Evolutionary conservation across 2,797 vertebrate genomes (phyloP).

Genomic region (Micrastur ruficollis): DNA sequence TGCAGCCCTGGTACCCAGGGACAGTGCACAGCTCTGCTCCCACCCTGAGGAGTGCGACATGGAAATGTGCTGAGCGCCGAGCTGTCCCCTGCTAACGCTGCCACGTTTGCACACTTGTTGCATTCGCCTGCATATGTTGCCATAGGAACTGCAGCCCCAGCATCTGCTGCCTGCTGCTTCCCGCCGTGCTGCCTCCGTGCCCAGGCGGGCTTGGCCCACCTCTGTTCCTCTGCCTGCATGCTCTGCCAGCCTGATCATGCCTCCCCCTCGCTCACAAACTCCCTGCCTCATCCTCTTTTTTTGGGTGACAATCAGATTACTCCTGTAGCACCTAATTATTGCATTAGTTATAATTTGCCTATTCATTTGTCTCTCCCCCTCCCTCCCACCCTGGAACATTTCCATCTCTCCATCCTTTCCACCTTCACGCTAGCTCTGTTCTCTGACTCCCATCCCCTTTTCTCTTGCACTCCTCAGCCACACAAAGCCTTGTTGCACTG

Average conservation of each 20-base stretch:
- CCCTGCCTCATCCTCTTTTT: not conserved
- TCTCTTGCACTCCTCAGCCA: not conserved
- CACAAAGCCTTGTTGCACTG: not conserved
- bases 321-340: constrained; percentile 6
- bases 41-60: not conserved
- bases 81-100: not conserved
- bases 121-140: not conserved
- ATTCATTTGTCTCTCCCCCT: not conserved
- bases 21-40: accelerated
- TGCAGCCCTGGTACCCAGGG: not conserved
- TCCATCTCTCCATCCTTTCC: not conserved
- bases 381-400: not conserved
- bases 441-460: not conserved
- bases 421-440: not conserved
- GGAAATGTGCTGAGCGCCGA: accelerated
- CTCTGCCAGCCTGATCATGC: not conserved
- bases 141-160: constrained; percentile 34
- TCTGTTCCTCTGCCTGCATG: not conserved
- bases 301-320: not conserved
- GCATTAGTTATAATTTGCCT: constrained; percentile 24
- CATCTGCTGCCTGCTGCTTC: not conserved
- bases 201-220: not conserved
- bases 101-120: not conserved
- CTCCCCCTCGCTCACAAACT: not conserved
- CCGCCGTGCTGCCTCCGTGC: not conserved